phyloP scores from a whole-genome alignment of 2,113 vertebrate genomes.

The Sterna hirundo region DNA sequence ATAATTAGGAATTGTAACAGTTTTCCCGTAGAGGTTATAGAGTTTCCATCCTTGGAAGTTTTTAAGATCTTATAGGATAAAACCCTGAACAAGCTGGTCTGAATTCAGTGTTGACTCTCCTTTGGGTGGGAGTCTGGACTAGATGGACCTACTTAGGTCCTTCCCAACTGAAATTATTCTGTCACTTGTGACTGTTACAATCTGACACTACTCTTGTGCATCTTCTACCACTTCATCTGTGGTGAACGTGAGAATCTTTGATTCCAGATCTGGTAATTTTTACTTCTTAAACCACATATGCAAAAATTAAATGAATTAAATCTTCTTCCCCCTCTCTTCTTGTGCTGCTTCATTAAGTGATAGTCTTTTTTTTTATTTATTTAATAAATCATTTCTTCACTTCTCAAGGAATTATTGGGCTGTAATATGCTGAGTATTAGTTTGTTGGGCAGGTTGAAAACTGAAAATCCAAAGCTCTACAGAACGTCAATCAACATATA shows the following conservation, averaged over 20 bases:
- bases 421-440: not conserved
- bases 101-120: not conserved
- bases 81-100: not conserved
- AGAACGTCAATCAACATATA: not conserved
- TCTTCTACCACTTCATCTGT: not conserved
- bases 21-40: not conserved
- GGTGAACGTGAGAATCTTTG: not conserved
- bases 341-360: not conserved
- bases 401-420: not conserved
- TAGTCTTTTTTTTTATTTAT: not conserved
- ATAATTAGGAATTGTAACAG: not conserved
- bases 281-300: not conserved
- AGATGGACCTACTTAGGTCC: not conserved
- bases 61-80: not conserved
- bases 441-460: not conserved
- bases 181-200: not conserved
- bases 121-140: not conserved
- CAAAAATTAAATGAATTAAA: not conserved
- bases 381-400: not conserved
- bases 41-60: not conserved
- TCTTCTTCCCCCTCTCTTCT: fast-evolving
- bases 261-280: not conserved
- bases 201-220: not conserved
- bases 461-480: not conserved
- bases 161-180: not conserved